Evolutionary conservation across 2,888 invertebrate genomes (phyloP).

Genomic region (Hylaea fasciaria): DNA sequence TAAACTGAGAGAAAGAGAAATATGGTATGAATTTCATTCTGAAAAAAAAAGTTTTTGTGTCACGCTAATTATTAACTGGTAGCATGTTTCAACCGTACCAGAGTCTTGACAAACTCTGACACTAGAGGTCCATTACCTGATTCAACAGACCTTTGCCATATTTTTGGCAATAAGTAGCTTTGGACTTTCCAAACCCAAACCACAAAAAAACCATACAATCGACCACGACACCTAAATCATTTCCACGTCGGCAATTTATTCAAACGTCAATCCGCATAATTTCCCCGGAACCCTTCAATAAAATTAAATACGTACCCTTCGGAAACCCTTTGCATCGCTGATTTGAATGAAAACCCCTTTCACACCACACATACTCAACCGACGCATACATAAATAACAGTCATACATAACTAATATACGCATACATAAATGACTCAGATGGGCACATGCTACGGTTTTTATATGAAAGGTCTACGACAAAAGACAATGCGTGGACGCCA

Average conservation of each 20-base stretch:
- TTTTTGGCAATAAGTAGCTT: no score
- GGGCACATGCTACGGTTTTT: background rate
- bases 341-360: constrained; percentile 36
- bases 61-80: no score
- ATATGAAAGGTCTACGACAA: constrained; percentile 17
- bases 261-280: constrained; percentile 40
- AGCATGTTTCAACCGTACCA: no score
- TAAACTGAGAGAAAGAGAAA: no score
- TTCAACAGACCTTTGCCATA: no score
- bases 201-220: constrained; percentile 5
- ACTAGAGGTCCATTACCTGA: no score
- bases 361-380: constrained; percentile 40
- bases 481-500: constrained; percentile 50
- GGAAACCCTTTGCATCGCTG: constrained; percentile 18
- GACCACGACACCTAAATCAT: constrained; percentile 23
- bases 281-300: constrained; percentile 33
- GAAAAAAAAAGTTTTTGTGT: no score
- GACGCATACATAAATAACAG: constrained; percentile 17
- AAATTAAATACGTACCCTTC: constrained; percentile 33
- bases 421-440: constrained; percentile 2
- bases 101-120: no score
- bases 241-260: constrained; percentile 36
- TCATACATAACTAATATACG: constrained; percentile 38
- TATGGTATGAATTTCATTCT: no score
- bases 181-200: no score